These are phyloP conservation scores for Osmerus eperlanus DNA, from an alignment of 2,113 vertebrate genomes.

Conservation along the genomic window DNA sequence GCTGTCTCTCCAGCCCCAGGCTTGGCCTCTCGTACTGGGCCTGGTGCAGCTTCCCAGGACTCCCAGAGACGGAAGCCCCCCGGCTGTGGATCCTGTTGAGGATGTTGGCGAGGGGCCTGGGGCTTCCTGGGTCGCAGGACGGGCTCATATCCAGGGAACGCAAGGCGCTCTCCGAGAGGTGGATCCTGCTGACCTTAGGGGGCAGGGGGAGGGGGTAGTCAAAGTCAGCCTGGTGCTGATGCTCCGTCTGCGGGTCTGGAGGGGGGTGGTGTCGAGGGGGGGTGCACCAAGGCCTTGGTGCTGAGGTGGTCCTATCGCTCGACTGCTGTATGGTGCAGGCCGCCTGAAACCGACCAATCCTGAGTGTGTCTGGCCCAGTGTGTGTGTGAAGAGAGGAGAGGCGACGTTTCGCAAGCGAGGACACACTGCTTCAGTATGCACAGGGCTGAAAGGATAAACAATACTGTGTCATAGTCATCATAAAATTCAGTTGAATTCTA, in stretches of 20 bases:
- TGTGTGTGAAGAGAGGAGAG: neutral
- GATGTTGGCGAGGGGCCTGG: conserved; percentile 34
- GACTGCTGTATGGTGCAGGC: conserved; percentile 3
- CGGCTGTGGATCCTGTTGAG: conserved; percentile 30
- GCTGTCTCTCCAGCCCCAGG: conserved; percentile 11
- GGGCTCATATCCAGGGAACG: conserved; percentile 33
- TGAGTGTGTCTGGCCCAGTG: conserved; percentile 8
- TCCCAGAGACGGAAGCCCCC: conserved; percentile 1
- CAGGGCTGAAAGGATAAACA: conserved; percentile 2
- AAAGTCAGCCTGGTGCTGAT: conserved; percentile 1
- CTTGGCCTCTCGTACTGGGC: conserved; percentile 15
- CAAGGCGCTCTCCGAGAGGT: conserved; percentile 40
- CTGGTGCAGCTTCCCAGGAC: conserved; percentile 25
- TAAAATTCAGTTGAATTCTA: neutral
- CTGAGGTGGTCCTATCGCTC: neutral
- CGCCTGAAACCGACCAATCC: conserved; percentile 3
- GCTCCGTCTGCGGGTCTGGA: neutral
- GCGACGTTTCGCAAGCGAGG: neutral
- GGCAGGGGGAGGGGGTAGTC: conserved; percentile 35
- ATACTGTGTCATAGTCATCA: neutral
- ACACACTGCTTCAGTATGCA: neutral
- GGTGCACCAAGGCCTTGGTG: neutral
- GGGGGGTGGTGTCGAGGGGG: conserved; percentile 1
- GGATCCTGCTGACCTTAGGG: conserved; percentile 42
- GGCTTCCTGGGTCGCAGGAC: neutral